Evolutionary conservation across 2,888 invertebrate species (phyloP).

Genomic region (Euspilapteryx auroguttella): DNA sequence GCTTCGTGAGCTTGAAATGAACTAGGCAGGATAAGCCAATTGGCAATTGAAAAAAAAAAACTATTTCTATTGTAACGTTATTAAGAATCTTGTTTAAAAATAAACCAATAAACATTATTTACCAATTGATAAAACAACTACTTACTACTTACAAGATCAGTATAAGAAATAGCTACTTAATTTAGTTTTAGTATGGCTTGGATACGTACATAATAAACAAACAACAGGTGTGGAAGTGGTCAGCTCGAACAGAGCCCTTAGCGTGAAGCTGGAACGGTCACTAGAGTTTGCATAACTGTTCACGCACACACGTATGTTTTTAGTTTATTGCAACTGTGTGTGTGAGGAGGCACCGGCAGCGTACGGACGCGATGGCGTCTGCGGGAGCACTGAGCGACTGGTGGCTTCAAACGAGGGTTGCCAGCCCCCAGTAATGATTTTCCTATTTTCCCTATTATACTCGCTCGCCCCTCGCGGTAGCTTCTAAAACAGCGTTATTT

Average conservation of each 20-base stretch:
- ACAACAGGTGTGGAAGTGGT: slow-evolving; percentile 50
- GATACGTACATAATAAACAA: slow-evolving; percentile 34
- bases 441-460: slow-evolving; percentile 14
- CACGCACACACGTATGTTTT: slow-evolving; percentile 41
- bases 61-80: too few species aligned
- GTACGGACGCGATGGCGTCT: slow-evolving; percentile 18
- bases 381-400: slow-evolving; percentile 31
- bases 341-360: slow-evolving; percentile 15
- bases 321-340: slow-evolving; percentile 17
- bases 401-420: slow-evolving; percentile 26
- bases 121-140: too few species aligned
- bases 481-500: too few species aligned
- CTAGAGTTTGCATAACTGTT: slow-evolving; percentile 23
- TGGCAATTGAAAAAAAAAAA: slow-evolving; percentile 33
- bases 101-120: too few species aligned
- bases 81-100: too few species aligned
- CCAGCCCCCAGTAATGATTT: slow-evolving; percentile 17
- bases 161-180: too few species aligned
- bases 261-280: slow-evolving; percentile 20
- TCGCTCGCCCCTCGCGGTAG: too few species aligned
- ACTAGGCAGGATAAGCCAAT: slow-evolving; percentile 47
- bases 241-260: too few species aligned
- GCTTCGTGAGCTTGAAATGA: slow-evolving; percentile 10
- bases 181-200: slow-evolving; percentile 13
- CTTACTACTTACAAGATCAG: too few species aligned